phyloP scores from a whole-genome alignment of 2,888 invertebrate genomes.

The Hesperia comma region DNA sequence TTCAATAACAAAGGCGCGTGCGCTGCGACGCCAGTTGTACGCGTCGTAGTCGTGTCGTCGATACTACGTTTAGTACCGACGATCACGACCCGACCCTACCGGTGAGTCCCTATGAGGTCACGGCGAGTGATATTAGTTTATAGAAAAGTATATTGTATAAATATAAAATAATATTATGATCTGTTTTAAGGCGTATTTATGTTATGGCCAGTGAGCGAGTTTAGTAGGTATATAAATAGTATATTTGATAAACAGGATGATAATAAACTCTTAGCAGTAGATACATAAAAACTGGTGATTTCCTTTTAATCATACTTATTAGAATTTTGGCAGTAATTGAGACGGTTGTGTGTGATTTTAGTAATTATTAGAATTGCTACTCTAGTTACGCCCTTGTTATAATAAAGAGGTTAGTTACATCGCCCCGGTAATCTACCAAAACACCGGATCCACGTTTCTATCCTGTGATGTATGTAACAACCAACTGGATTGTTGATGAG shows the following conservation, averaged over 20 bases:
- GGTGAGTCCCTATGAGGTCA: slow-evolving; percentile 47
- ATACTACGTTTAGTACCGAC: slow-evolving; percentile 14
- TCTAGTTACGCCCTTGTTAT: too few species aligned
- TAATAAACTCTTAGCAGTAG: too few species aligned
- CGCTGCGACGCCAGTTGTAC: slow-evolving; percentile 50
- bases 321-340: not conserved
- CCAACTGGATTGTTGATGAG: too few species aligned
- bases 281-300: too few species aligned
- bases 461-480: too few species aligned
- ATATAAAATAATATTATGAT: slow-evolving; percentile 38
- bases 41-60: slow-evolving; percentile 34
- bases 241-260: too few species aligned
- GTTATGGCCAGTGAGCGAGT: not conserved
- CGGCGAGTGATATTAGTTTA: slow-evolving; percentile 54
- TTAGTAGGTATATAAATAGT: not conserved
- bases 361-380: too few species aligned
- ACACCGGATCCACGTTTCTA: too few species aligned
- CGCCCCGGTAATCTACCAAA: too few species aligned
- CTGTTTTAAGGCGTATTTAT: slow-evolving; percentile 36
- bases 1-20: slow-evolving; percentile 61
- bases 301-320: not conserved
- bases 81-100: slow-evolving; percentile 29
- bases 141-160: slow-evolving; percentile 40
- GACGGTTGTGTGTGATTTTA: too few species aligned
- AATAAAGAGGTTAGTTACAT: too few species aligned